Conservation (phyloP, 1,140 invertebrate genomes). For the Pseudomyrmex concolor region DNA sequence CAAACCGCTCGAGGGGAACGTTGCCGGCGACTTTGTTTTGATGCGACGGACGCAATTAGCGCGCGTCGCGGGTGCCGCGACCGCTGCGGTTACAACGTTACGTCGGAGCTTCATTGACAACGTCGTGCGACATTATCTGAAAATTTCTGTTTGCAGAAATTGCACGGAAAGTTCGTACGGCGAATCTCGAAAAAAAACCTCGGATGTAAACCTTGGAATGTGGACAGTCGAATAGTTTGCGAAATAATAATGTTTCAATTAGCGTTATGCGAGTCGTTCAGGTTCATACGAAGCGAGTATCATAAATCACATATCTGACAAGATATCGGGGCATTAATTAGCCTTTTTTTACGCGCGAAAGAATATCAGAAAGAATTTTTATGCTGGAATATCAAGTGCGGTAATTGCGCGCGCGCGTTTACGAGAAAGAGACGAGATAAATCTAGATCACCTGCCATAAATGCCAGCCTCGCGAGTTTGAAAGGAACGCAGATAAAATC, state of each 20-base stretch:
- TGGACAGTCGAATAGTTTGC: no score
- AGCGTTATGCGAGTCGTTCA: no score
- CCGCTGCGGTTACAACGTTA: constrained; percentile 16
- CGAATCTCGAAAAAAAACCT: constrained; percentile 5
- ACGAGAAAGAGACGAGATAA: constrained; percentile 8
- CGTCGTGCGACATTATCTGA: constrained; percentile 3
- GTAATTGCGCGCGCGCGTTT: not conserved
- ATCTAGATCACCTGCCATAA: constrained; percentile 1
- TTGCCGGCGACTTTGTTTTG: constrained; percentile 45
- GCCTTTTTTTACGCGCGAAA: no score
- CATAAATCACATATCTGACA: no score
- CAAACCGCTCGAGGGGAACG: constrained; percentile 34
- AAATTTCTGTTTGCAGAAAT: constrained; percentile 5
- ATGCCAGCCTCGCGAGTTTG: not conserved
- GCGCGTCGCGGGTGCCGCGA: not conserved
- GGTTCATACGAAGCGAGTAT: no score
- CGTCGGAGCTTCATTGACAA: not conserved
- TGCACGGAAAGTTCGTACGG: not conserved
- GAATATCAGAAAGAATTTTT: not conserved
- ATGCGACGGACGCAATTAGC: constrained; percentile 55
- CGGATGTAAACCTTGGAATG: not conserved
- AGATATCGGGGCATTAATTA: no score
- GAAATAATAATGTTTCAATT: no score
- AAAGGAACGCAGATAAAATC: no score
- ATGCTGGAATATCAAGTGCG: not conserved